Percentiles rank a stretch among this genome's conserved stretches.
Evolutionary conservation across 2,113 vertebrate species (phyloP).

Genomic region (Grantiella picta): DNA sequence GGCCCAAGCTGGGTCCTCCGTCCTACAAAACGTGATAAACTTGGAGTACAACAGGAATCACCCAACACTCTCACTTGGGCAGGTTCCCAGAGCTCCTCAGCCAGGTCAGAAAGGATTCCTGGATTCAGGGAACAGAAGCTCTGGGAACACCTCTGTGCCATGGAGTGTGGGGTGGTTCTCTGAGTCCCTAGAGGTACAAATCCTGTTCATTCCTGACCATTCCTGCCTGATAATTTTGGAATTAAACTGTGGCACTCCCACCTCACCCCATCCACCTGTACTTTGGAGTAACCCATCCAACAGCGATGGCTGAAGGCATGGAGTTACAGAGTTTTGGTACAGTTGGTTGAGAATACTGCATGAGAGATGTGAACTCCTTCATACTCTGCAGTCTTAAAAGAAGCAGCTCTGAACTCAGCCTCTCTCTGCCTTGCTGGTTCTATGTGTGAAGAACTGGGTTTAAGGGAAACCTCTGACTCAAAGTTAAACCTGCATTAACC

Average conservation of each 20-base stretch:
- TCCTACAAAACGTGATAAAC: background rate
- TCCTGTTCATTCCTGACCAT: accelerated
- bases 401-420: background rate
- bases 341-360: accelerated
- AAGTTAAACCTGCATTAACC: background rate
- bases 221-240: accelerated
- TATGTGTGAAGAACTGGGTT: background rate
- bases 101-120: background rate
- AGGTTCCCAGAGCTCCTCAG: background rate
- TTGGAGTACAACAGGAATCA: background rate
- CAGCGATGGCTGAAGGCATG: accelerated
- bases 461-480: background rate
- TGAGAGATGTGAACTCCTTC: background rate
- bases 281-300: background rate
- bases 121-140: background rate
- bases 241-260: background rate
- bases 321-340: background rate
- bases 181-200: background rate
- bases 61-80: background rate
- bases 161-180: accelerated
- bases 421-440: background rate
- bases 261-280: background rate
- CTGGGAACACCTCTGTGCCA: accelerated
- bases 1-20: background rate
- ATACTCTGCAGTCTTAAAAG: background rate